Evolutionary conservation across 2,113 vertebrate species (phyloP).

Genomic region (Xyliphius kryptos): DNA sequence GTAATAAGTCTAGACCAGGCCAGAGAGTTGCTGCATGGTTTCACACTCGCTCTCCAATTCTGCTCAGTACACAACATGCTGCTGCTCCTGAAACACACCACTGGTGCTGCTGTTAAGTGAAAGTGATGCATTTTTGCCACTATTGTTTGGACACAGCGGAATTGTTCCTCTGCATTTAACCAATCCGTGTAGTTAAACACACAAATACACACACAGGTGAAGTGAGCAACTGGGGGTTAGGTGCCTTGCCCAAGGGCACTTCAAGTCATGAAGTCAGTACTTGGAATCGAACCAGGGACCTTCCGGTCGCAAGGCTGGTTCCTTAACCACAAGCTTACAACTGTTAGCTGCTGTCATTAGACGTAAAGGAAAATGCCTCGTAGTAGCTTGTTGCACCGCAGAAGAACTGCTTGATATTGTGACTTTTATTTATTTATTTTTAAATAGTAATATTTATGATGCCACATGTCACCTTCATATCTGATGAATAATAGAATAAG

Average conservation of each 20-base stretch:
- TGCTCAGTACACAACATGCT: conserved; percentile 50
- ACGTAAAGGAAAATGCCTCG: neutral
- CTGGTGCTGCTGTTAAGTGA: conserved; percentile 41
- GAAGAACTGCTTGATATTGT: neutral
- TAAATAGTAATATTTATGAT: conserved; percentile 2
- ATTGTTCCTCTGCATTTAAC: too few species aligned
- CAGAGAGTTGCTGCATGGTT: conserved; percentile 39
- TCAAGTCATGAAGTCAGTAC: too few species aligned
- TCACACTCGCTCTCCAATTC: conserved; percentile 50
- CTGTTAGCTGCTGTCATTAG: too few species aligned
- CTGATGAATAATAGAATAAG: conserved; percentile 5
- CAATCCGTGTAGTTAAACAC: too few species aligned
- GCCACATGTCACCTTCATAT: neutral
- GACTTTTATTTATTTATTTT: neutral
- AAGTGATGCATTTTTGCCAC: too few species aligned
- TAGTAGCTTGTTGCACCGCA: neutral
- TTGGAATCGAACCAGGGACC: too few species aligned
- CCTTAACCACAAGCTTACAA: too few species aligned
- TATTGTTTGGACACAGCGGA: too few species aligned
- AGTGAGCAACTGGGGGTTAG: too few species aligned
- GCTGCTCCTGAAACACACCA: conserved; percentile 45
- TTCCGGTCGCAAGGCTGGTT: too few species aligned
- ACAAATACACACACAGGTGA: too few species aligned
- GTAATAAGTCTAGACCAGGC: conserved; percentile 24
- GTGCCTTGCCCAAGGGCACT: too few species aligned